These are phyloP conservation scores for Geodia barretti DNA, from an alignment of 37 sponge, comb jelly and placozoan genomes.

Conservation along the genomic window DNA sequence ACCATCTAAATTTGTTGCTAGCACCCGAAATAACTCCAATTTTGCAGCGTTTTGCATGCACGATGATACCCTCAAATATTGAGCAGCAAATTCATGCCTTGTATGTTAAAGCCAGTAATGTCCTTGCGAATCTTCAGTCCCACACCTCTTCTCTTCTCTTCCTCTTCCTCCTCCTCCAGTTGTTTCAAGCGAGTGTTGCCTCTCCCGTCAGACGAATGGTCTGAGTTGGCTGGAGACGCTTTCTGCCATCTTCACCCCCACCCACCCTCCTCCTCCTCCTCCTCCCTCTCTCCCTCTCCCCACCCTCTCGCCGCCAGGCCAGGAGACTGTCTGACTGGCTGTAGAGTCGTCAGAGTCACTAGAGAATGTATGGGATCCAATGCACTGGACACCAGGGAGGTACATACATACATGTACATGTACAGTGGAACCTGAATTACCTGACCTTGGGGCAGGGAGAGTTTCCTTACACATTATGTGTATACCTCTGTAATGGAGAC, in stretches of 20 bases:
- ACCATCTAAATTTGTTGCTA: no score
- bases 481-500: no score
- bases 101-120: no score
- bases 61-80: background rate
- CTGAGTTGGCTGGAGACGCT: slow-evolving; percentile 33
- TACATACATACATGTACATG: no score
- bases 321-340: slow-evolving; percentile 36
- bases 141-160: no score
- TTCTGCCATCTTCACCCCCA: slow-evolving; percentile 64
- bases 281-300: background rate
- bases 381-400: background rate
- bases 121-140: no score
- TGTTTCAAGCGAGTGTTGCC: slow-evolving; percentile 49
- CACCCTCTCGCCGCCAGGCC: background rate
- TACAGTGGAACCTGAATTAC: no score
- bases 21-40: no score
- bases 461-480: no score
- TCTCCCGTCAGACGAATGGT: slow-evolving; percentile 67
- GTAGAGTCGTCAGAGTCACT: background rate
- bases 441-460: no score
- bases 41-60: no score
- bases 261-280: background rate
- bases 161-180: slow-evolving; percentile 9
- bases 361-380: background rate
- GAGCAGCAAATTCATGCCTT: background rate